Conservation (phyloP, 37 sponge, comb jelly and placozoan species). For the Aplysina aerophoba region DNA sequence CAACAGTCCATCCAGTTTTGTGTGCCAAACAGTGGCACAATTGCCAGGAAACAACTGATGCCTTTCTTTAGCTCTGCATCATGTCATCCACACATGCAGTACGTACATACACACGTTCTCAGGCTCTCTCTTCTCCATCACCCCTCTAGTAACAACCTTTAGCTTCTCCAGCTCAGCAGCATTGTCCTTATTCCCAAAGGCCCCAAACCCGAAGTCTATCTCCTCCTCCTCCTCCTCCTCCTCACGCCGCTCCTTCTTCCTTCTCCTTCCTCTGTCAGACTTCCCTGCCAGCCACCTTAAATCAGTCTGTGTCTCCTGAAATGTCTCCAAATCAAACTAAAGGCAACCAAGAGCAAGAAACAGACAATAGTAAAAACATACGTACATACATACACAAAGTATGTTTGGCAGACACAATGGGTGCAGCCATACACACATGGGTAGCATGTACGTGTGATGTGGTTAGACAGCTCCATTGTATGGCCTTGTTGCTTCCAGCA, state of each 20-base stretch:
- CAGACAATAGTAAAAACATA: conserved; percentile 14
- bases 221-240: conserved; percentile 21
- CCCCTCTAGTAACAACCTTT: not conserved
- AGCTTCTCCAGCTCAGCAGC: conserved; percentile 39
- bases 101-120: too few species aligned
- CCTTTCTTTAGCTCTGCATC: too few species aligned
- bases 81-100: too few species aligned
- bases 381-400: not conserved
- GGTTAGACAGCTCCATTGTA: too few species aligned
- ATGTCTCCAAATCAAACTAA: conserved; percentile 86
- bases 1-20: too few species aligned
- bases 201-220: conserved; percentile 12
- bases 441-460: too few species aligned
- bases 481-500: too few species aligned
- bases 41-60: too few species aligned
- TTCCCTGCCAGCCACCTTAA: conserved; percentile 73
- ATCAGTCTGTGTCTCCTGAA: conserved; percentile 57
- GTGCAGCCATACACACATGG: not conserved
- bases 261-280: conserved; percentile 27
- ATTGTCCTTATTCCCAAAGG: conserved; percentile 15
- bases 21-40: too few species aligned
- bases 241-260: too few species aligned
- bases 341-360: not conserved
- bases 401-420: too few species aligned
- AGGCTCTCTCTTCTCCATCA: not conserved